Conservation (phyloP, 1,140 invertebrate species). For the Epicauta chinensis region DNA sequence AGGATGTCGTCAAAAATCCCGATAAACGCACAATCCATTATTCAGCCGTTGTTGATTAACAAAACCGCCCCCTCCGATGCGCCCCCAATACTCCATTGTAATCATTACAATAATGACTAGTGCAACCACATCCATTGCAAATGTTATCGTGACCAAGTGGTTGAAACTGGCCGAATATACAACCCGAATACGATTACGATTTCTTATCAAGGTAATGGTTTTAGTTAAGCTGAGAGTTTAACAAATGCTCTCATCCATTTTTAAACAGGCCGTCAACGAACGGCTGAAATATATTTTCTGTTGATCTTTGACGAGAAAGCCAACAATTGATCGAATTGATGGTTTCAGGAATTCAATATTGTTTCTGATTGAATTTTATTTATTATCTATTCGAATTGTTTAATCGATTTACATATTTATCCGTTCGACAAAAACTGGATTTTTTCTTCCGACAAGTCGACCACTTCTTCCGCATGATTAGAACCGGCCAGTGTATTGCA, state of each 20-base stretch:
- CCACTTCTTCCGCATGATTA: slow-evolving; percentile 27
- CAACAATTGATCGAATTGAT: too few relatives aligned
- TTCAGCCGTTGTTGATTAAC: too few relatives aligned
- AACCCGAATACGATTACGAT: slow-evolving; percentile 2
- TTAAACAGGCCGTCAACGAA: slow-evolving; percentile 18
- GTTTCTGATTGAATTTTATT: too few relatives aligned
- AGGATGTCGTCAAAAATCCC: too few relatives aligned
- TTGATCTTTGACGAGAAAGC: too few relatives aligned
- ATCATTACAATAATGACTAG: slow-evolving; percentile 6
- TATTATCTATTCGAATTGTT: too few relatives aligned
- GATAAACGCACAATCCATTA: too few relatives aligned
- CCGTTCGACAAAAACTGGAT: not conserved
- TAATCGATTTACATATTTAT: too few relatives aligned
- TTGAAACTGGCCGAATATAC: not conserved
- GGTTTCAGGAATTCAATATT: too few relatives aligned
- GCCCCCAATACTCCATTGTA: not conserved
- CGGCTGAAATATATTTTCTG: too few relatives aligned
- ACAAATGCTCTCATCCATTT: slow-evolving; percentile 25
- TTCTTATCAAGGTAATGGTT: slow-evolving; percentile 25
- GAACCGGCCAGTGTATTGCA: slow-evolving; percentile 31
- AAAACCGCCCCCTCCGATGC: too few relatives aligned
- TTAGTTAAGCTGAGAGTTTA: slow-evolving; percentile 15
- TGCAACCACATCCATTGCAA: slow-evolving; percentile 19
- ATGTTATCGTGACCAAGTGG: slow-evolving; percentile 13
- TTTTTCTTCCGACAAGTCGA: slow-evolving; percentile 19